Evolutionary conservation across 1,140 invertebrate genomes (phyloP).

Genomic region (Medauroidea extradentata): DNA sequence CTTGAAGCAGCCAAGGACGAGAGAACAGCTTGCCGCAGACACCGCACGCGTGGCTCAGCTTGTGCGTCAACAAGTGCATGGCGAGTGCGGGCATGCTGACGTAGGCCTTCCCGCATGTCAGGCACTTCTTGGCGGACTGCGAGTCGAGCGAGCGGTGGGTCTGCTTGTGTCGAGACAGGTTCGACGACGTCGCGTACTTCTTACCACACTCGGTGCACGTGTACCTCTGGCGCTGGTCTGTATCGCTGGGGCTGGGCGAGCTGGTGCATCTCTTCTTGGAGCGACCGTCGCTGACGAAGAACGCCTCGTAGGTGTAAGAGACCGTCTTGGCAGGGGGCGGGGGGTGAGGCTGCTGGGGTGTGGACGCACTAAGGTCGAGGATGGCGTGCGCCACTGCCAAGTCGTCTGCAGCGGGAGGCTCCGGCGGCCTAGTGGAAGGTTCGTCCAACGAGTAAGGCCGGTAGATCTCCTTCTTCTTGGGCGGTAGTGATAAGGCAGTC

Average conservation of each 20-base stretch:
- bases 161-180: slow-evolving; percentile 93
- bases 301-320: slow-evolving; percentile 91
- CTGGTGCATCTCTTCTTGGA: too few relatives aligned
- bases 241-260: too few relatives aligned
- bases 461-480: slow-evolving; percentile 85
- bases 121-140: slow-evolving; percentile 88
- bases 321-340: slow-evolving; percentile 77
- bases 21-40: slow-evolving; percentile 98
- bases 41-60: slow-evolving; percentile 87
- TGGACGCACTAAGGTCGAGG: slow-evolving; percentile 77
- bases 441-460: slow-evolving; percentile 76
- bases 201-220: slow-evolving; percentile 95
- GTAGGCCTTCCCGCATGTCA: slow-evolving; percentile 94
- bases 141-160: slow-evolving; percentile 94
- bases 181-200: slow-evolving; percentile 92
- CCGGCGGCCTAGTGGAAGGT: slow-evolving; percentile 38
- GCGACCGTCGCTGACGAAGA: slow-evolving; percentile 60
- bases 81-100: slow-evolving; percentile 97
- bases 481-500: slow-evolving; percentile 70
- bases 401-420: slow-evolving; percentile 62
- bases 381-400: slow-evolving; percentile 81
- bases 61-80: slow-evolving; percentile 97
- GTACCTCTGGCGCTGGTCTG: slow-evolving; percentile 58
- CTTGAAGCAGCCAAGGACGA: slow-evolving; percentile 94
- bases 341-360: too few relatives aligned